Conservation (phyloP, 2,113 vertebrate genomes). For the Pipa parva region DNA sequence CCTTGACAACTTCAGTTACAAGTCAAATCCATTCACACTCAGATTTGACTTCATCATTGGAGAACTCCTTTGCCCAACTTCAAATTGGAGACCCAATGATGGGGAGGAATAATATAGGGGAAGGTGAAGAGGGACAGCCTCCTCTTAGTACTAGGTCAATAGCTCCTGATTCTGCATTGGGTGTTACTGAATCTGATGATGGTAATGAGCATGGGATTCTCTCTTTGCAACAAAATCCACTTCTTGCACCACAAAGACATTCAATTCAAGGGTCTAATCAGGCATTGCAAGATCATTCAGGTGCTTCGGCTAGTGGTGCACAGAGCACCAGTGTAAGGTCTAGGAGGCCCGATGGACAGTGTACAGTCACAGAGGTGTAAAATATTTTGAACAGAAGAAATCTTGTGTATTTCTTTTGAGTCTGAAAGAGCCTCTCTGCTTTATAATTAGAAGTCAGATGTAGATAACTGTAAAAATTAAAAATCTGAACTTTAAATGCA, state of each 20-base stretch:
- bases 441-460: constrained; percentile 60
- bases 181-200: constrained; percentile 75
- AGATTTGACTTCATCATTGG: constrained; percentile 66
- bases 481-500: constrained; percentile 56
- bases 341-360: constrained; percentile 89
- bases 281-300: constrained; percentile 59
- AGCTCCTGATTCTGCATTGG: constrained; percentile 63
- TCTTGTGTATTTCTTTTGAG: too few relatives aligned
- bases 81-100: constrained; percentile 72
- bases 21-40: constrained; percentile 60
- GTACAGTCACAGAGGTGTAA: constrained; percentile 88
- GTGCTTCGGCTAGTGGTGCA: constrained; percentile 60
- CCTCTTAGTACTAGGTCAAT: constrained; percentile 70
- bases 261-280: constrained; percentile 58
- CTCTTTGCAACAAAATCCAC: constrained; percentile 45
- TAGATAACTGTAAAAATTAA: constrained; percentile 50
- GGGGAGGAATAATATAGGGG: constrained; percentile 77
- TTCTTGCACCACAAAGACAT: constrained; percentile 70
- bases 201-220: constrained; percentile 67
- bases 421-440: too few relatives aligned
- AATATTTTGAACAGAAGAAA: too few relatives aligned
- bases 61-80: constrained; percentile 82
- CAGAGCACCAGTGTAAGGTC: constrained; percentile 65
- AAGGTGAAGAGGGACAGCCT: constrained; percentile 74
- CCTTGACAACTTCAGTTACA: constrained; percentile 72